Conservation (phyloP, 2,797 vertebrate species). For the Pseudochaenichthys georgianus region DNA sequence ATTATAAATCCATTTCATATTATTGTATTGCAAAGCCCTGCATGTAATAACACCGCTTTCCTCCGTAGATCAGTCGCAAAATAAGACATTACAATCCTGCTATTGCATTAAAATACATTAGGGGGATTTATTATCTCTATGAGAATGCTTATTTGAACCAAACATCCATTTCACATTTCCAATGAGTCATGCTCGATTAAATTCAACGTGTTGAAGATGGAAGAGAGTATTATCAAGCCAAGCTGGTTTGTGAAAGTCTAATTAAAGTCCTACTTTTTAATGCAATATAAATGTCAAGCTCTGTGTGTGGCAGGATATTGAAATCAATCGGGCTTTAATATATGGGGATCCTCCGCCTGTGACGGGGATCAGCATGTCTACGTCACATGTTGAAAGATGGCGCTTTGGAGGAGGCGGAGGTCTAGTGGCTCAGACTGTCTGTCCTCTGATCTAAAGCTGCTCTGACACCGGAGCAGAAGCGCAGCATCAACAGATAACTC, state of each 20-base stretch:
- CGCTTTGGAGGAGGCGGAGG: constrained; percentile 35
- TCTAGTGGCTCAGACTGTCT: constrained; percentile 46
- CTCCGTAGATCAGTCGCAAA: constrained; percentile 24
- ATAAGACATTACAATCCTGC: constrained; percentile 62
- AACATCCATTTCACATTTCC: constrained; percentile 76
- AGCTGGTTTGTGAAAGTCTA: constrained; percentile 65
- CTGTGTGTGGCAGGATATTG: constrained; percentile 75
- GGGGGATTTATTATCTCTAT: constrained; percentile 65
- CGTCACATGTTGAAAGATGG: constrained; percentile 54
- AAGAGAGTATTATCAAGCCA: constrained; percentile 70
- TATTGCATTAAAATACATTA: constrained; percentile 68
- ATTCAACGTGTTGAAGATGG: constrained; percentile 69
- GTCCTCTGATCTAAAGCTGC: constrained; percentile 49
- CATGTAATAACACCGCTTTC: constrained; percentile 23
- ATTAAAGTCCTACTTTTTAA: constrained; percentile 78
- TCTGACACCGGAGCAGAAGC: constrained; percentile 45
- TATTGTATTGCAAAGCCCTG: background rate
- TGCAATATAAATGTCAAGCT: constrained; percentile 77
- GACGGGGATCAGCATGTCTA: constrained; percentile 44
- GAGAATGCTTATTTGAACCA: constrained; percentile 71
- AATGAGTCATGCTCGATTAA: constrained; percentile 76
- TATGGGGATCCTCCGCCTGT: constrained; percentile 47
- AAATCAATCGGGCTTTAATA: constrained; percentile 78
- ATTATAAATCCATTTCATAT: constrained; percentile 27
- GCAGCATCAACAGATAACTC: constrained; percentile 44